These are phyloP conservation scores for Eubucco bourcierii DNA, from an alignment of 2,113 vertebrate species.

Conservation along the genomic window DNA sequence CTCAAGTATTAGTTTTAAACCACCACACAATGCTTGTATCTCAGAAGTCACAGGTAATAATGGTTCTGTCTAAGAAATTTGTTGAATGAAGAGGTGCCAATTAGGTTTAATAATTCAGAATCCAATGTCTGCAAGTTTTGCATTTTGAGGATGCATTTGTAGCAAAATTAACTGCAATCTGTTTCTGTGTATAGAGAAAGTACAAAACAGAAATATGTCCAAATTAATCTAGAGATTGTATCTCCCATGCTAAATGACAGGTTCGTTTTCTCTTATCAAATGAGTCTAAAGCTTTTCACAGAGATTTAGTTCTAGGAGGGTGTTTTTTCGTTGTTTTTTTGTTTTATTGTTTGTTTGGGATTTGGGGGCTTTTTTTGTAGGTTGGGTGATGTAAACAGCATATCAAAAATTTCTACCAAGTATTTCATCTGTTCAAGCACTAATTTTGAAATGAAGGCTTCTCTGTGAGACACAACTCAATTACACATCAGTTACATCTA, in stretches of 20 bases:
- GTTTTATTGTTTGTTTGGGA: too few relatives aligned
- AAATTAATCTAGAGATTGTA: neutral
- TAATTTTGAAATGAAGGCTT: slow-evolving; percentile 16
- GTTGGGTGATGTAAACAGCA: neutral
- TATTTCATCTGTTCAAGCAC: slow-evolving; percentile 2
- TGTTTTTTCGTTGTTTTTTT: too few relatives aligned
- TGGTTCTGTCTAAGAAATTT: neutral
- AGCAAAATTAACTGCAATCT: neutral
- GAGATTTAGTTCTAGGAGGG: neutral
- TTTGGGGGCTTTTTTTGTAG: too few relatives aligned
- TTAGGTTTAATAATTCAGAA: neutral
- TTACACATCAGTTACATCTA: slow-evolving; percentile 36
- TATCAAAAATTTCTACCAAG: neutral
- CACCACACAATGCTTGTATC: neutral
- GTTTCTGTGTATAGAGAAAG: neutral
- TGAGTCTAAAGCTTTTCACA: neutral
- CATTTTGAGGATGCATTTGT: neutral
- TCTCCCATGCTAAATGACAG: neutral
- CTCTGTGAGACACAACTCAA: slow-evolving; percentile 16
- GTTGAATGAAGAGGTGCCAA: neutral
- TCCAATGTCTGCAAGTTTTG: neutral
- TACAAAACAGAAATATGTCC: neutral
- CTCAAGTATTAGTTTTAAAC: too few relatives aligned
- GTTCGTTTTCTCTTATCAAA: neutral
- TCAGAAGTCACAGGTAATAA: neutral